These are phyloP conservation scores for Electrona antarctica DNA, from an alignment of 2,113 vertebrate genomes.

Conservation along the genomic window DNA sequence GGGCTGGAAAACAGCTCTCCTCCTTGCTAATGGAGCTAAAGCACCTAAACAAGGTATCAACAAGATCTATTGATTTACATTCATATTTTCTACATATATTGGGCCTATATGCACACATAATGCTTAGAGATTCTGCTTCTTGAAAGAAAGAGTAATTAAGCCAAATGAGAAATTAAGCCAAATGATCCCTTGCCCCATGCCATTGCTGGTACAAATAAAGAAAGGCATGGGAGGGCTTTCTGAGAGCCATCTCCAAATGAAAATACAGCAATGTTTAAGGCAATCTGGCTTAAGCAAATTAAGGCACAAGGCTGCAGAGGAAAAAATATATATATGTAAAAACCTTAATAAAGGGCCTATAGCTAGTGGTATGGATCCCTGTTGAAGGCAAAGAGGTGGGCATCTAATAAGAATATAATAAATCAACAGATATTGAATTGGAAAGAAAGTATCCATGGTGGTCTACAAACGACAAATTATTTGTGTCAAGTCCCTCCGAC, in stretches of 20 bases:
- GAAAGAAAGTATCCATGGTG: slow-evolving; percentile 30
- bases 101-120: slow-evolving; percentile 59
- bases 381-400: slow-evolving; percentile 29
- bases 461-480: slow-evolving; percentile 52
- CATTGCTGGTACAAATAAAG: slow-evolving; percentile 52
- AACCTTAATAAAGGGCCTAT: slow-evolving; percentile 28
- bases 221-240: slow-evolving; percentile 30
- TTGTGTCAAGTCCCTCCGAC: slow-evolving; percentile 53
- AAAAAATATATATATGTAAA: slow-evolving; percentile 24
- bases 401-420: slow-evolving; percentile 26
- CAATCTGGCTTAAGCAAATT: slow-evolving; percentile 41
- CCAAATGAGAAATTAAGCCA: slow-evolving; percentile 43
- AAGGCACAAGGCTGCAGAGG: slow-evolving; percentile 68
- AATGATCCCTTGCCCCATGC: slow-evolving; percentile 18
- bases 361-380: slow-evolving; percentile 67
- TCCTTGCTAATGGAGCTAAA: slow-evolving; percentile 58
- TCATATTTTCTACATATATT: slow-evolving; percentile 66
- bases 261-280: slow-evolving; percentile 39
- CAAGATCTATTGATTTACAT: slow-evolving; percentile 68
- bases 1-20: slow-evolving; percentile 48
- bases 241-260: slow-evolving; percentile 36
- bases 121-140: slow-evolving; percentile 23
- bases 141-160: slow-evolving; percentile 5
- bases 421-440: slow-evolving; percentile 17
- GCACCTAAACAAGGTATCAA: slow-evolving; percentile 57